Evolutionary conservation across 2,113 vertebrate genomes (phyloP), one percentile per base, ranked within the genome.

Genomic region (Solea solea): DNA sequence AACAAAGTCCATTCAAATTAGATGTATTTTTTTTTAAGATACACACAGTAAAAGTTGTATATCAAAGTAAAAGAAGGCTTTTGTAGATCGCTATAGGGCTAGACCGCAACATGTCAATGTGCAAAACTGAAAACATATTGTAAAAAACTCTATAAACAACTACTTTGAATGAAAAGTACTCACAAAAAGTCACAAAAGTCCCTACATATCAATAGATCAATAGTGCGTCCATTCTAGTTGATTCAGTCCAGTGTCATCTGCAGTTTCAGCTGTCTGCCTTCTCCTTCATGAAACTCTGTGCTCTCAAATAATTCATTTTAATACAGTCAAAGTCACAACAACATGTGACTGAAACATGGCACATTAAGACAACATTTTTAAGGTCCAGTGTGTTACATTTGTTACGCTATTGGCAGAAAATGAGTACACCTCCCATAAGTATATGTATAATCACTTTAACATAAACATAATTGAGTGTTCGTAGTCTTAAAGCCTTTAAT

Each of bases 1-100:
- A 48, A 69, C 48, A 71, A 64, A 74, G 28, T 50, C 0, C 7
- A 55, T 64, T 46, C 12, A 40, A 42, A 59, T 51, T 39, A 45
- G 28, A 41, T n/a, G 10, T 55, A 13, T 49, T 42, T 21, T 21
- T 21, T 64, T 61, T 61, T 11, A 13, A 54, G 28, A 27, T 45
- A 34, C 1, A 60, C 28, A 27, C n/a, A 27, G 59, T 49, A 45
- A 59, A 39, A 53, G 34, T 5, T 69, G 6, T 6, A 39, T 48
- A 8, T 48, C 7, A 53, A 5, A 2, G 34, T 14, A 48, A 48
- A 48, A 48, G 10, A 48, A 48, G 53, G 28, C 9, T 34, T 15
- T 11, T 13, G 14, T 13, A n/a, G 39, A 8, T 15, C 28, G 5
- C 11, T 51, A n/a, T 51, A 21, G 3, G 49, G 4, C 16, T 28